Base-by-base conservation (phyloP, 1,140 invertebrate genomes). In the Penaeus japonicus region DNA sequence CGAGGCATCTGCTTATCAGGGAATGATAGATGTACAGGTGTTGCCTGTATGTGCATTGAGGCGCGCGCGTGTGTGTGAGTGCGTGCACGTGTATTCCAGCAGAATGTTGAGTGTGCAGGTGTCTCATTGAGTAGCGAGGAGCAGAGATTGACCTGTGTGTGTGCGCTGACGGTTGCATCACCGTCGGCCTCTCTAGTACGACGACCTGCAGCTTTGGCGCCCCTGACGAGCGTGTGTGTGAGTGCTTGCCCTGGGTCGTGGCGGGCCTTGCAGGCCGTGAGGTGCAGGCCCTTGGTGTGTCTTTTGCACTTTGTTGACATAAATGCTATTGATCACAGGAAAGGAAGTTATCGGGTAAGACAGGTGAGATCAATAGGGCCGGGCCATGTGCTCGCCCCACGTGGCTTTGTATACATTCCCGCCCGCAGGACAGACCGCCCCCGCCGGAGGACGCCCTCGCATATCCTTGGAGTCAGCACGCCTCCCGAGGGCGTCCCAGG, bases 261-360 rank as follows among this genome's bases (percentile, higher is more conserved):
- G 80, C n/a, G 70, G 54, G 22, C 47, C 30, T 20, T 59, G 7
- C 2, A 24, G 55, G 32, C 22, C 30, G 35, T 84, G 35, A 18
- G 24, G 47, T 30, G 24, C 47, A 27, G 47, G 70, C 59, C 47
- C 39, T 22, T 59, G 59, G 82, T 84, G 82, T 85, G 59, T 79
- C 70, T 70, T 47, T 27, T 87, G 70, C 62, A 81, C 57, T 57
- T 78, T 79, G 89, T 84, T 59, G 75, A 81, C 77, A 55, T n/a
- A 77, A 87, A 75, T 86, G 78, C 84, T 86, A 89, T 89, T 89
- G 88, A 89, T 89, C 82, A 89, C 79, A 84, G 27, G 90, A 89
- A 84, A 90, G 90, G 73, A 89, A 90, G 90, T 79, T 90, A 90
- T 90, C 90, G 90, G 90, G 88, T 89, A 89, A 89, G 90, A 86